phyloP scores from a whole-genome alignment of 2,797 vertebrate genomes.

The Acridotheres tristis region DNA sequence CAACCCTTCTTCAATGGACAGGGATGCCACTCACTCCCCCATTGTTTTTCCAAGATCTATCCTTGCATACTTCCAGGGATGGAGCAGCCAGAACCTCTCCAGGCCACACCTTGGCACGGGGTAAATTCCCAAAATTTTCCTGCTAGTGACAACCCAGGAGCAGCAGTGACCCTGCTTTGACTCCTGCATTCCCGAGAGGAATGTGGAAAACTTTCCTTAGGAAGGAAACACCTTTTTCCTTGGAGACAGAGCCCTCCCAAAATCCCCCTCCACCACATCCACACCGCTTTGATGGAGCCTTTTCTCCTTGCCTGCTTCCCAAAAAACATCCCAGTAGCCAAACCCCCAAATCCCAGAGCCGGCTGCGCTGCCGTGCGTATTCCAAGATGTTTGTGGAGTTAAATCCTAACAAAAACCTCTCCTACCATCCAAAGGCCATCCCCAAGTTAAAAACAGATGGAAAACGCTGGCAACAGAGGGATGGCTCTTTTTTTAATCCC shows the following conservation, averaged over 20 bases:
- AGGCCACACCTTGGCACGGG: accelerated
- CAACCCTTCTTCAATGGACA: neutral
- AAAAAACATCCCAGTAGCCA: neutral
- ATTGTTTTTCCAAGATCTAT: neutral
- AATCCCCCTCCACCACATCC: neutral
- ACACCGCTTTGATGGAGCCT: accelerated
- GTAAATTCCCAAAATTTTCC: neutral
- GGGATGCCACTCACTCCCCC: neutral
- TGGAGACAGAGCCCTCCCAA: neutral
- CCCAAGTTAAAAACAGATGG: constrained; percentile 59
- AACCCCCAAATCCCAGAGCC: neutral
- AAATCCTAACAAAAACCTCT: constrained; percentile 39
- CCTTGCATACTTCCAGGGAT: neutral
- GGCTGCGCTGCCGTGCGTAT: accelerated
- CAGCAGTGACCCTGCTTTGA: neutral
- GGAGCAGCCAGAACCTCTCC: neutral
- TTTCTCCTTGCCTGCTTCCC: neutral
- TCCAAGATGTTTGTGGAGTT: constrained; percentile 22
- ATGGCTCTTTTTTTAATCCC: neutral
- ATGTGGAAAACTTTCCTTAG: neutral
- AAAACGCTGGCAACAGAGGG: constrained; percentile 25
- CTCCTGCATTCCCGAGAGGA: neutral
- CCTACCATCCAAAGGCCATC: constrained; percentile 57
- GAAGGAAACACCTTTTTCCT: neutral
- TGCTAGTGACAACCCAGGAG: neutral